Evolutionary conservation across 1,140 invertebrate genomes (phyloP).

Genomic region (Armadillidium nasatum): DNA sequence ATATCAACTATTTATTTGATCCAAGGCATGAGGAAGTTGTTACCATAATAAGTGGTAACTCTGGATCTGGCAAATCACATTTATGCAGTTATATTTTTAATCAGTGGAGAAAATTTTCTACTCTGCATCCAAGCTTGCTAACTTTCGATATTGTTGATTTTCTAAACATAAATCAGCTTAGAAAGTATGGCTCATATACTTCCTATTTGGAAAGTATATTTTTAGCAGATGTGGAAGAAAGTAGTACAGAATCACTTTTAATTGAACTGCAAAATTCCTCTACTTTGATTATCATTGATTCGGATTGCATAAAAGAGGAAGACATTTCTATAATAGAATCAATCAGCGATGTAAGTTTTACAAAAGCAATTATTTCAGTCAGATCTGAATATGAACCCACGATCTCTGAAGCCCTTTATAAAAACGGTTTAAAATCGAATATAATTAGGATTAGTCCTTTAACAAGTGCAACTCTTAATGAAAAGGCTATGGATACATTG

Average conservation of each 20-base stretch:
- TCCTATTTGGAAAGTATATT: background rate
- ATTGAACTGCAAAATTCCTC: background rate
- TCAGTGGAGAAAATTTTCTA: background rate
- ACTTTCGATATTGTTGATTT: background rate
- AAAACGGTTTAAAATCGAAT: background rate
- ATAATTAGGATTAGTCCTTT: background rate
- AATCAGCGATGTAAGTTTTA: background rate
- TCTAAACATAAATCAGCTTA: background rate
- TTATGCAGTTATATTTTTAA: background rate
- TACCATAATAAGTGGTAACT: background rate
- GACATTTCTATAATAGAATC: background rate
- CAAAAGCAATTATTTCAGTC: background rate
- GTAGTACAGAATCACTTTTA: background rate
- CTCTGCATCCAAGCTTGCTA: background rate
- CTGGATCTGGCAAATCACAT: background rate
- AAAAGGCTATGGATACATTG: background rate
- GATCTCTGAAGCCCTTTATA: background rate
- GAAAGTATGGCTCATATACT: background rate
- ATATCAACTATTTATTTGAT: background rate
- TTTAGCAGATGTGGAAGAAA: background rate
- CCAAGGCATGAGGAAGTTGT: background rate
- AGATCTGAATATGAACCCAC: background rate
- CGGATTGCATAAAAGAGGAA: background rate
- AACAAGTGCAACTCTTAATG: background rate
- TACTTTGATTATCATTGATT: background rate